Evolutionary conservation across 2,113 vertebrate species (phyloP).

Genomic region (Podarcis raffonei): DNA sequence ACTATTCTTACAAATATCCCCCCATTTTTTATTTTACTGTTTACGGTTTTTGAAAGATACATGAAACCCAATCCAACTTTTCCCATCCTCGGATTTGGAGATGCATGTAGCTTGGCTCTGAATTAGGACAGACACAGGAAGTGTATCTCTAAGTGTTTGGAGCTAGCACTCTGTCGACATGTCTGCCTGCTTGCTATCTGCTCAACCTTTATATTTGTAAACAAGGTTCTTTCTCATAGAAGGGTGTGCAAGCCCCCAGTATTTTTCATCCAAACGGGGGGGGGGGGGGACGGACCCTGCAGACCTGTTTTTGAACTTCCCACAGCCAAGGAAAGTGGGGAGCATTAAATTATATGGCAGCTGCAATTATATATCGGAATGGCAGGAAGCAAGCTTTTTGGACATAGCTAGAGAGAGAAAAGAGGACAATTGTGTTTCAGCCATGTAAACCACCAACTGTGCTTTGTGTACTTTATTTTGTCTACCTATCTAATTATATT

Average conservation of each 20-base stretch:
- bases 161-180: no score
- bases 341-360: background rate
- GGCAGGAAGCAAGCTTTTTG: background rate
- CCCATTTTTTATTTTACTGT: no score
- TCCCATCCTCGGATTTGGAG: no score
- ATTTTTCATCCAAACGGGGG: background rate
- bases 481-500: background rate
- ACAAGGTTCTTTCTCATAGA: background rate
- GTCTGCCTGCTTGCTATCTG: no score
- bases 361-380: background rate
- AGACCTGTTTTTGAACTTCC: background rate
- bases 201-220: background rate
- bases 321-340: background rate
- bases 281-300: background rate
- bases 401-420: background rate
- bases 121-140: no score
- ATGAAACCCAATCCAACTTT: no score
- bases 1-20: no score
- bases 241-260: background rate
- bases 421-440: background rate
- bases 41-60: no score
- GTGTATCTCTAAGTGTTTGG: no score
- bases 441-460: background rate
- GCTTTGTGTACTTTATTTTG: background rate
- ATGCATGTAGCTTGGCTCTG: no score